A percentile compares a stretch with the other conserved stretches of the same genome.
Evolutionary conservation across 1,140 invertebrate species (phyloP).

Genomic region (Solenopsis invicta): DNA sequence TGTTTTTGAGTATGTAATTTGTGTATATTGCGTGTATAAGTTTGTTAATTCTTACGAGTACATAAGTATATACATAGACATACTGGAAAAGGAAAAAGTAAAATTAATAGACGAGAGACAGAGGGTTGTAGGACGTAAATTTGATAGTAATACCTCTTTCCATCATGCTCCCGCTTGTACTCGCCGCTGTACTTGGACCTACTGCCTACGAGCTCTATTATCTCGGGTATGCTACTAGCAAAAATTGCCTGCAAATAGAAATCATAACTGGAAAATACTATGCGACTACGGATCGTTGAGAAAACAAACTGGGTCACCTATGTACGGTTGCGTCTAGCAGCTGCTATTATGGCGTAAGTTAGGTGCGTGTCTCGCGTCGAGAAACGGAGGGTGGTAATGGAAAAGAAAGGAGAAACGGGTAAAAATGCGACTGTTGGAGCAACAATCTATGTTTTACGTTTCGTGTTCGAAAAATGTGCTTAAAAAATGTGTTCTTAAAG

Average conservation of each 20-base stretch:
- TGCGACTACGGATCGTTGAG: slow-evolving; percentile 76
- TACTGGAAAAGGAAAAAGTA: slow-evolving; percentile 67
- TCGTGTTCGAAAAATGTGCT: slow-evolving; percentile 15
- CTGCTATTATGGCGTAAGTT: slow-evolving; percentile 57
- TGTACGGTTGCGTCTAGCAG: slow-evolving; percentile 73
- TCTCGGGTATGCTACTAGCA: slow-evolving; percentile 99
- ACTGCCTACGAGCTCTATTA: slow-evolving; percentile 99
- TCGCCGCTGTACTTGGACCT: slow-evolving; percentile 99
- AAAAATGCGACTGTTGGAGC: slow-evolving; percentile 12
- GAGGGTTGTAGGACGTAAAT: slow-evolving; percentile 75
- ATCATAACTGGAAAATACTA: slow-evolving; percentile 82
- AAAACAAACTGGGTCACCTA: slow-evolving; percentile 76
- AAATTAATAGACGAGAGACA: slow-evolving; percentile 71
- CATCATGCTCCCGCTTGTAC: slow-evolving; percentile 98
- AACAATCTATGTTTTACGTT: slow-evolving; percentile 49
- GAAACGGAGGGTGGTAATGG: background rate
- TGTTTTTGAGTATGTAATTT: slow-evolving; percentile 25
- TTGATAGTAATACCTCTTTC: slow-evolving; percentile 94
- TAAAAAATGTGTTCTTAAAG: slow-evolving; percentile 29
- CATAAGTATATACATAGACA: slow-evolving; percentile 69
- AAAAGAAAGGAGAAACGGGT: background rate
- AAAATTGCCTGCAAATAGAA: slow-evolving; percentile 95
- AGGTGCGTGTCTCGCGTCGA: slow-evolving; percentile 38
- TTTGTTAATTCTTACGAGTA: slow-evolving; percentile 55
- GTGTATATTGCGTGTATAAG: slow-evolving; percentile 36